Evolutionary conservation across 2,113 vertebrate species (phyloP).

Genomic region (Bothrops jararaca): DNA sequence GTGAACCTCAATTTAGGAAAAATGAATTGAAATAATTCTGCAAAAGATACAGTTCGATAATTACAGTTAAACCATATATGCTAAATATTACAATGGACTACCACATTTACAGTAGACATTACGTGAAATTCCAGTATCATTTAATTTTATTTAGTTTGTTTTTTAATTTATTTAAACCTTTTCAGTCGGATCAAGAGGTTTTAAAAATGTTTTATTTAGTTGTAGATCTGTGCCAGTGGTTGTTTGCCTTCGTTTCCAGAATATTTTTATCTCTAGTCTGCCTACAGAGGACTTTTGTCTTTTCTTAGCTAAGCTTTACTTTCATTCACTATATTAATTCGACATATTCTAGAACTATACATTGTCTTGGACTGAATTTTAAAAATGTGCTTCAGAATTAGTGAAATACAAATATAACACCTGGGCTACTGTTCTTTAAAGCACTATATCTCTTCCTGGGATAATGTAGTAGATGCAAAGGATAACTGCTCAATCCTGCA

Average conservation of each 20-base stretch:
- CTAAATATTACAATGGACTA: neutral
- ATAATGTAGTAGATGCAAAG: neutral
- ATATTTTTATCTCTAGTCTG: neutral
- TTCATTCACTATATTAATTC: neutral
- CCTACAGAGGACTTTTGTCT: neutral
- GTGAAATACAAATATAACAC: neutral
- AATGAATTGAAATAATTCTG: slow-evolving; percentile 28
- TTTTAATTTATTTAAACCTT: neutral
- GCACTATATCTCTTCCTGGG: neutral
- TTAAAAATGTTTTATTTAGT: neutral
- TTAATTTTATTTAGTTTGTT: neutral
- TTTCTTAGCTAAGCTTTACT: neutral
- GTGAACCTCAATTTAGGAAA: slow-evolving; percentile 20
- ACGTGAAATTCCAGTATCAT: neutral
- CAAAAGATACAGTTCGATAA: neutral
- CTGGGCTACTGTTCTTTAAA: neutral
- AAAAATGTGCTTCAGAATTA: neutral
- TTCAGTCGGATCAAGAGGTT: neutral
- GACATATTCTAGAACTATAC: neutral
- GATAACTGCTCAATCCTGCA: neutral
- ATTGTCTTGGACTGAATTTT: neutral
- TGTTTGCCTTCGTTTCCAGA: neutral
- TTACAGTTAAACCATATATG: neutral
- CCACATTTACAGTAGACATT: neutral
- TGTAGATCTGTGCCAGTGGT: neutral